Conservation (phyloP, 2,888 invertebrate genomes). For the Xylota sylvarum region DNA sequence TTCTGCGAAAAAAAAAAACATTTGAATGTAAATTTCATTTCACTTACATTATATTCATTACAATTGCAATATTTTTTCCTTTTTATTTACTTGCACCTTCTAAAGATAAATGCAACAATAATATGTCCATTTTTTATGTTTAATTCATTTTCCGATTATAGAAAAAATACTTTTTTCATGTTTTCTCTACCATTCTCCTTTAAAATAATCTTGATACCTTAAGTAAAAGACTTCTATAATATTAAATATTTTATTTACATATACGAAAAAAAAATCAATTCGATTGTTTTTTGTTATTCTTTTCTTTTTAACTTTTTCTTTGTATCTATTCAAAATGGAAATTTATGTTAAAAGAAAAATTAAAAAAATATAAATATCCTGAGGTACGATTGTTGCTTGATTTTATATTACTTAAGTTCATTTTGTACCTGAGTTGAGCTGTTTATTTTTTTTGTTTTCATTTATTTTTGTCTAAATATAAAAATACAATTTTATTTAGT, state of each 20-base stretch:
- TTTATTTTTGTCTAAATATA: conserved; percentile 54
- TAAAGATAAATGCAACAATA: conserved; percentile 46
- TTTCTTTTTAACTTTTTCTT: conserved; percentile 10
- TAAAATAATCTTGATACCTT: conserved; percentile 55
- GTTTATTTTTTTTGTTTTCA: conserved; percentile 41
- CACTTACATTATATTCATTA: conserved; percentile 44
- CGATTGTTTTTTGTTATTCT: conserved; percentile 29
- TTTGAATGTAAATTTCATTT: conserved; percentile 46
- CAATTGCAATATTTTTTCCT: conserved; percentile 41
- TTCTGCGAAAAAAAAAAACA: conserved; percentile 45
- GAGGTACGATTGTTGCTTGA: conserved; percentile 74
- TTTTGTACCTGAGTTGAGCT: conserved; percentile 76
- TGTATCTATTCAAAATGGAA: conserved; percentile 30
- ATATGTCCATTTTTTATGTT: conserved; percentile 33
- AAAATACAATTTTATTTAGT: conserved; percentile 58
- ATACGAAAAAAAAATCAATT: conserved; percentile 17
- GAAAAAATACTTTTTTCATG: conserved; percentile 59
- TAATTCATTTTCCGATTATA: conserved; percentile 43
- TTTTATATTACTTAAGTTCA: conserved; percentile 49
- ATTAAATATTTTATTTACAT: conserved; percentile 69
- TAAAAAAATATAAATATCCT: conserved; percentile 60
- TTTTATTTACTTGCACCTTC: conserved; percentile 30
- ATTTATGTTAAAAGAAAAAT: conserved; percentile 34
- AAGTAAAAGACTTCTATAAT: conserved; percentile 53
- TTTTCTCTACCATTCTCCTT: conserved; percentile 15